Conservation (phyloP, 1,140 invertebrate genomes). For the Bombus confusus region DNA sequence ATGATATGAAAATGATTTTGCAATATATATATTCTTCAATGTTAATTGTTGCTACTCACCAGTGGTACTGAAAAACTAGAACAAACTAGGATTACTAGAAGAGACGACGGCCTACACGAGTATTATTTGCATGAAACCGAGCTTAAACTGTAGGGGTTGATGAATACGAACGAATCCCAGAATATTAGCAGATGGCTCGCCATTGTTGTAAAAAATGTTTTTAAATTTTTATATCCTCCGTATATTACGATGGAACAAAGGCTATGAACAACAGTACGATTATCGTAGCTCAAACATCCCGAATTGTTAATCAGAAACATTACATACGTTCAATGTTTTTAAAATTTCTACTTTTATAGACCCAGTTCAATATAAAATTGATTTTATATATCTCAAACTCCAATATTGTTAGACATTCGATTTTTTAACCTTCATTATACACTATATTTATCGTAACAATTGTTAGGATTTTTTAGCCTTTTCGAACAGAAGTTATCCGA, state of each 20-base stretch:
- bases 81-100: not conserved
- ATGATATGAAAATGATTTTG: not conserved
- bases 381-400: too few species aligned
- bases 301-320: not conserved
- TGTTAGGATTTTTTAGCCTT: too few species aligned
- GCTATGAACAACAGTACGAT: not conserved
- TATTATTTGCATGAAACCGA: conserved; percentile 1
- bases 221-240: not conserved
- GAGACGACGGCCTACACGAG: conserved; percentile 1
- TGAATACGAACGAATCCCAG: not conserved
- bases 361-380: too few species aligned
- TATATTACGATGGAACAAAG: not conserved
- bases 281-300: not conserved
- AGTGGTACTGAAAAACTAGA: not conserved
- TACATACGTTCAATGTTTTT: not conserved
- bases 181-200: not conserved
- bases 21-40: not conserved
- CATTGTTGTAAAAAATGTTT: not conserved
- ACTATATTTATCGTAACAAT: too few species aligned
- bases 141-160: not conserved
- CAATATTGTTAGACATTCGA: not conserved
- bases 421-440: not conserved
- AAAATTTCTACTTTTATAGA: not conserved
- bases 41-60: not conserved
- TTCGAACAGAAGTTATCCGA: too few species aligned